A percentile compares a stretch with the other conserved stretches of the same genome.
Conservation (phyloP, 2,888 invertebrate species). For the Lydus trimaculatus region DNA sequence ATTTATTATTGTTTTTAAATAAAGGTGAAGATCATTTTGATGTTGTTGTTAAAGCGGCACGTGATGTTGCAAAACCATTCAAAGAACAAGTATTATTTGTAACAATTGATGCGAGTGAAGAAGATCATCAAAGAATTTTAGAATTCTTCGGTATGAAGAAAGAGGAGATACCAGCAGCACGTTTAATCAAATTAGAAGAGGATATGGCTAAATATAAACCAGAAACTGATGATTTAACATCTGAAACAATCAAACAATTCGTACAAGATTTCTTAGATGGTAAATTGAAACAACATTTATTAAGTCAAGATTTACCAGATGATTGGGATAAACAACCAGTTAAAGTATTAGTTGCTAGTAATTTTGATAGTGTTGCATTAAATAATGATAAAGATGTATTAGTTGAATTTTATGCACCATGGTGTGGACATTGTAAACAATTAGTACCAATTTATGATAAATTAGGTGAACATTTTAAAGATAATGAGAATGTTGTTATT, state of each 20-base stretch:
- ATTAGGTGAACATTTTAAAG: constrained; percentile 83
- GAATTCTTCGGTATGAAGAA: constrained; percentile 97
- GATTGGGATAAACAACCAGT: constrained; percentile 98
- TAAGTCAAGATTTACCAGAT: constrained; percentile 92
- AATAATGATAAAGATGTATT: constrained; percentile 90
- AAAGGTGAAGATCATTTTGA: constrained; percentile 88
- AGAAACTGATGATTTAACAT: constrained; percentile 71
- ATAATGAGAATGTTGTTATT: constrained; percentile 82
- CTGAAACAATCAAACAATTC: constrained; percentile 79
- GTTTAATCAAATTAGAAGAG: constrained; percentile 93
- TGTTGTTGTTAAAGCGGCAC: constrained; percentile 77
- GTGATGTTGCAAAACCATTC: constrained; percentile 86
- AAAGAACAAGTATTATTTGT: constrained; percentile 94
- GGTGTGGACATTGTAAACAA: constrained; percentile 99
- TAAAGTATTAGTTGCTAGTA: constrained; percentile 90
- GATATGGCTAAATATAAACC: constrained; percentile 99
- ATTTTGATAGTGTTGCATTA: constrained; percentile 93
- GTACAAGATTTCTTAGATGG: constrained; percentile 90
- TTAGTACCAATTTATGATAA: constrained; percentile 96
- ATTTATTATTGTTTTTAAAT: constrained; percentile 93
- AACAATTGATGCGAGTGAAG: constrained; percentile 92
- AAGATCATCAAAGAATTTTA: constrained; percentile 95
- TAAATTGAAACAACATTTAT: constrained; percentile 92
- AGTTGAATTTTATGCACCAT: constrained; percentile 99
- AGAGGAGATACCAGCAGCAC: constrained; percentile 88